Evolutionary conservation across 2,888 invertebrate species (phyloP).

Genomic region (Drymonia ruficornis): DNA sequence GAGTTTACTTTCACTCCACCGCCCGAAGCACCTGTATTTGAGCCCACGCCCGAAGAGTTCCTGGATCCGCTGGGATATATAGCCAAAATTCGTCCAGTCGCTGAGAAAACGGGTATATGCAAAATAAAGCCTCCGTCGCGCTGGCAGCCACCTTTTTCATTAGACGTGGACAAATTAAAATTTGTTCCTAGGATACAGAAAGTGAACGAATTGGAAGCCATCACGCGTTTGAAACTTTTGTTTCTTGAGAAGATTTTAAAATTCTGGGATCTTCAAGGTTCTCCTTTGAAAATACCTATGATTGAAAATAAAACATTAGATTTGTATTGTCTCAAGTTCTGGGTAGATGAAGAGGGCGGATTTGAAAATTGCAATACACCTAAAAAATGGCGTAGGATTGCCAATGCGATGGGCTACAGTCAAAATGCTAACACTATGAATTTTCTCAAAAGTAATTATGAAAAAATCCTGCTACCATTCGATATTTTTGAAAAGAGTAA

Average conservation of each 20-base stretch:
- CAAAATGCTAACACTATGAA: conserved; percentile 83
- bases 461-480: conserved; percentile 88
- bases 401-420: conserved; percentile 86
- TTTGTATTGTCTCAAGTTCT: conserved; percentile 87
- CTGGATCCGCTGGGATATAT: conserved; percentile 90
- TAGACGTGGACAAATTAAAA: conserved; percentile 87
- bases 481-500: conserved; percentile 83
- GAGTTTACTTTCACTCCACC: conserved; percentile 81
- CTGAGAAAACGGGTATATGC: conserved; percentile 90
- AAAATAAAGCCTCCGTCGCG: conserved; percentile 90
- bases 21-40: conserved; percentile 89
- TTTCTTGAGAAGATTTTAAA: conserved; percentile 90
- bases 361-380: conserved; percentile 86
- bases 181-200: conserved; percentile 83
- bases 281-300: conserved; percentile 87
- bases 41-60: conserved; percentile 90
- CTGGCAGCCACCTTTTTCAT: conserved; percentile 92
- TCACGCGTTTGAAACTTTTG: conserved; percentile 88
- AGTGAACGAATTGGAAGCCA: conserved; percentile 86
- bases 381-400: conserved; percentile 88
- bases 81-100: conserved; percentile 89
- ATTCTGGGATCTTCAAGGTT: conserved; percentile 90
- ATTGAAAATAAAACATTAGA: conserved; percentile 89
- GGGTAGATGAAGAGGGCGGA: conserved; percentile 84
- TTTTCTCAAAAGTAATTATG: conserved; percentile 87